Conservation (phyloP, 2,113 vertebrate genomes). For the Tragelaphus buxtoni region DNA sequence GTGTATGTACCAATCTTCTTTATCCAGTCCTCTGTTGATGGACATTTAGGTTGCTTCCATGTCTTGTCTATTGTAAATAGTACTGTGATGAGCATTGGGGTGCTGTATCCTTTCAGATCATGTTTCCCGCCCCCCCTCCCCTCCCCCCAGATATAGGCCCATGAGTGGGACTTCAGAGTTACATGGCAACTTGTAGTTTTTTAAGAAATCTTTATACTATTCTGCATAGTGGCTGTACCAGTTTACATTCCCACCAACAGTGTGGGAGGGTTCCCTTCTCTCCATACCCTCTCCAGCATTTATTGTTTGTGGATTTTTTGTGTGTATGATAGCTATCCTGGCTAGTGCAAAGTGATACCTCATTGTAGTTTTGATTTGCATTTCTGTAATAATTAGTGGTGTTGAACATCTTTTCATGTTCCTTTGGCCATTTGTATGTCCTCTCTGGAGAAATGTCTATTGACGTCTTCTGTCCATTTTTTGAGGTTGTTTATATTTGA, state of each 20-base stretch:
- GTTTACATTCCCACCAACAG: not conserved
- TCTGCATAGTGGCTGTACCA: not conserved
- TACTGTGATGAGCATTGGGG: not conserved
- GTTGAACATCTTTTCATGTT: not conserved
- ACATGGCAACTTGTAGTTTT: not conserved
- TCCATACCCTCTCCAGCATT: not conserved
- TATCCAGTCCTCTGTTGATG: not conserved
- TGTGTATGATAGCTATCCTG: not conserved
- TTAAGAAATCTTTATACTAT: not conserved
- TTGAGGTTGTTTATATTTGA: not conserved
- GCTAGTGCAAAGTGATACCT: not conserved
- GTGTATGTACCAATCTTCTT: not conserved
- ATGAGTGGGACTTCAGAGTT: not conserved
- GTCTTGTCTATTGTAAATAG: not conserved
- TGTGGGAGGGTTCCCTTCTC: not conserved
- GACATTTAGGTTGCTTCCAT: not conserved
- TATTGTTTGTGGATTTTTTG: not conserved
- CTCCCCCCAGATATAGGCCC: rapidly evolving
- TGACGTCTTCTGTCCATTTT: not conserved
- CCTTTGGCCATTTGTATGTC: not conserved
- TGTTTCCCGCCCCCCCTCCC: rapidly evolving
- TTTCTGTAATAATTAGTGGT: not conserved
- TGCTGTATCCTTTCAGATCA: not conserved
- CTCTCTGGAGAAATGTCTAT: not conserved
- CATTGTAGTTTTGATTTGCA: not conserved